Conservation (phyloP, 2,888 invertebrate species). For the Chymomyza amoena region DNA sequence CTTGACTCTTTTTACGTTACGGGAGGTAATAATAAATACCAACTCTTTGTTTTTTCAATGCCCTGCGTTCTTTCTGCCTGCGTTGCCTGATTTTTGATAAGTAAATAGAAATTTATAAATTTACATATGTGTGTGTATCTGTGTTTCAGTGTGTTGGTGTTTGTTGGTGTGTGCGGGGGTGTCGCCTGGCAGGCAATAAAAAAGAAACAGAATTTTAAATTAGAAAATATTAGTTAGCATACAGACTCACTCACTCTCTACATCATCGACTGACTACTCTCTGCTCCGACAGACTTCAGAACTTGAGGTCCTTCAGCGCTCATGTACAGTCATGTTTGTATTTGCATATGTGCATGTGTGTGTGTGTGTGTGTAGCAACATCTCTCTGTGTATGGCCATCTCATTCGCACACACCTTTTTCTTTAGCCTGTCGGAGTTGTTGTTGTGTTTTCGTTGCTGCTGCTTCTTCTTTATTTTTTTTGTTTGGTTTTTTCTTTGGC, state of each 20-base stretch:
- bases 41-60: conserved; percentile 64
- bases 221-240: conserved; percentile 69
- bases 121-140: conserved; percentile 46
- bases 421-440: background rate
- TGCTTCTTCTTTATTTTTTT: conserved; percentile 28
- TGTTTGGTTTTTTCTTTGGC: conserved; percentile 37
- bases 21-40: conserved; percentile 55
- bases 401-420: background rate
- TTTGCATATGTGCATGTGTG: conserved; percentile 26
- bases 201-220: conserved; percentile 73
- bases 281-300: background rate
- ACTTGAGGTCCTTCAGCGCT: conserved; percentile 1
- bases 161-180: conserved; percentile 1
- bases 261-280: background rate
- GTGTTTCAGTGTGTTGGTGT: conserved; percentile 3
- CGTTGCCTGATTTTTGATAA: conserved; percentile 65
- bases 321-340: conserved; percentile 51
- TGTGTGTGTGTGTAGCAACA: background rate
- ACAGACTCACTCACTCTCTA: conserved; percentile 1
- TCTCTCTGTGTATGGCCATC: background rate
- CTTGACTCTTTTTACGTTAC: background rate
- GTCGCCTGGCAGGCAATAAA: conserved; percentile 50
- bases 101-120: conserved; percentile 72
- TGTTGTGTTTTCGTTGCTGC: conserved; percentile 9
- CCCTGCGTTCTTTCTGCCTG: conserved; percentile 24